These are phyloP conservation scores for Sardinella longiceps DNA, from an alignment of 2,797 vertebrate genomes.

Conservation along the genomic window DNA sequence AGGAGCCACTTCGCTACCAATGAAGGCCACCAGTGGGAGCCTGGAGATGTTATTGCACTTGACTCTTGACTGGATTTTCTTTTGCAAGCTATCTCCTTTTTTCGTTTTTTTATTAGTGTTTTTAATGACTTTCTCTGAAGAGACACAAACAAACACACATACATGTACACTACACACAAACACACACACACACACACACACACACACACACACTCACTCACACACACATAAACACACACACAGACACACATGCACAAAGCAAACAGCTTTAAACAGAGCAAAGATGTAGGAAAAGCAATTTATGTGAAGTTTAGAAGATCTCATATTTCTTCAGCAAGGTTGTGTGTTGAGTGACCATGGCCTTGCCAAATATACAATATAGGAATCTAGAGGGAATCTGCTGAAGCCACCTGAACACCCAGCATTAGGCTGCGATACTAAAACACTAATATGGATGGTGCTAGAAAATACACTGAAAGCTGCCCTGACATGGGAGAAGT, in stretches of 20 bases:
- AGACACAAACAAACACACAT: neutral
- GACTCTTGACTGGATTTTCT: constrained; percentile 60
- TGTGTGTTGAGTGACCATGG: neutral
- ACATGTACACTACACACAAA: too few relatives aligned
- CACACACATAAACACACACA: neutral
- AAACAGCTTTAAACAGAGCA: constrained; percentile 7
- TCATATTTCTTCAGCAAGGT: constrained; percentile 7
- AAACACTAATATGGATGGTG: constrained; percentile 13
- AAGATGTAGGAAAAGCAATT: constrained; percentile 15
- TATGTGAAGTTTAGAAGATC: neutral
- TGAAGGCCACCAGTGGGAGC: neutral
- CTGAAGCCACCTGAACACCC: neutral
- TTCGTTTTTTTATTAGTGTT: too few relatives aligned
- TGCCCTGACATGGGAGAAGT: neutral
- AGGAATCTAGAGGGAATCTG: neutral
- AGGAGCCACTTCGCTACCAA: neutral
- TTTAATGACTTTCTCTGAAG: neutral
- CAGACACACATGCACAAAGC: neutral
- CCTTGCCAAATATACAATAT: neutral
- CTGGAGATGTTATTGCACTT: constrained; percentile 51
- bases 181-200: neutral
- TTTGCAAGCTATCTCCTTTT: constrained; percentile 29
- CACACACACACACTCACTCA: too few relatives aligned
- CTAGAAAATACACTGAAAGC: constrained; percentile 6
- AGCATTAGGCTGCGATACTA: neutral